Conservation (phyloP, 2,888 invertebrate species). For the Danaus chrysippus region DNA sequence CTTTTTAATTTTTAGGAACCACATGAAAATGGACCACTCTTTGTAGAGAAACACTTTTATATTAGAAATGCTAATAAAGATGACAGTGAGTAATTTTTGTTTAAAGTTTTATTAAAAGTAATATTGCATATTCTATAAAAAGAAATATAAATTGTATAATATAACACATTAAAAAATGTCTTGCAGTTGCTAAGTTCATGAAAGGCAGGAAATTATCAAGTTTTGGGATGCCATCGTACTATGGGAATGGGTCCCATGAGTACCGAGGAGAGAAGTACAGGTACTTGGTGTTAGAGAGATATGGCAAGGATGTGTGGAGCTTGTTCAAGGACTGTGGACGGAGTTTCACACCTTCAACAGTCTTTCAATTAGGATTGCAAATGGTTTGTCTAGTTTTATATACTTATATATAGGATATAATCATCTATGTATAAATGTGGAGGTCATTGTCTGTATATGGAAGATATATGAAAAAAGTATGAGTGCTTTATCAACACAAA, state of each 20-base stretch:
- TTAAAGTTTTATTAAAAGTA: neutral
- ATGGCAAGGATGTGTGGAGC: conserved; percentile 91
- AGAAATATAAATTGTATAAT: neutral
- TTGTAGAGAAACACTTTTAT: conserved; percentile 96
- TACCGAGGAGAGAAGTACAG: conserved; percentile 88
- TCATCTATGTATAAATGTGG: too few species aligned
- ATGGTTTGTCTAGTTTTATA: conserved; percentile 77
- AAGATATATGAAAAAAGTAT: too few species aligned
- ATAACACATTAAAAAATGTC: neutral
- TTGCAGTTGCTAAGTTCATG: conserved; percentile 85
- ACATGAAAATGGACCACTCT: conserved; percentile 94
- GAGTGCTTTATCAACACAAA: too few species aligned
- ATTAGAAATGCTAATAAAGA: conserved; percentile 85
- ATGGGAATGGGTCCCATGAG: conserved; percentile 91
- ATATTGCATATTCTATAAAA: neutral
- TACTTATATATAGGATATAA: neutral
- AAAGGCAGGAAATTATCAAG: conserved; percentile 82
- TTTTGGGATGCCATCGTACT: conserved; percentile 91
- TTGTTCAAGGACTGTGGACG: conserved; percentile 83
- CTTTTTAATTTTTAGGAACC: conserved; percentile 84
- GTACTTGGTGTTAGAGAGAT: conserved; percentile 93
- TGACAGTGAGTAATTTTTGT: conserved; percentile 78
- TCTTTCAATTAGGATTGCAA: conserved; percentile 89
- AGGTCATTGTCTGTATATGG: too few species aligned
- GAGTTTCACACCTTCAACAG: conserved; percentile 84